Base-by-base conservation (phyloP, 2,888 invertebrate species). In the Agonopterix subpropinquella region DNA sequence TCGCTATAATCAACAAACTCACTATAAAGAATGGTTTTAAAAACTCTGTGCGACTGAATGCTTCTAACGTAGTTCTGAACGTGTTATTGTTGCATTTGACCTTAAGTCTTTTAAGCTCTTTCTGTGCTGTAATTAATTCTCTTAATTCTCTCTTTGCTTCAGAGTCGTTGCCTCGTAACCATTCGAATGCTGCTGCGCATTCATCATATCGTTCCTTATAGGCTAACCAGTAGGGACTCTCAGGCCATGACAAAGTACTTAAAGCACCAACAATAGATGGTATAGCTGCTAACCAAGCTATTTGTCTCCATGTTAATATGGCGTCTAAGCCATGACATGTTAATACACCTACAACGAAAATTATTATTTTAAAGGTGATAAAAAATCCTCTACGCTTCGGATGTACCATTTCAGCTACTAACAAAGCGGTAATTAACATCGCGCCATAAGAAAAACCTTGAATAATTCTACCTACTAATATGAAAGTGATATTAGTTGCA, bases 201-300 rank as follows among this genome's bases (percentile, higher is more conserved):
- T 59, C 60, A 45, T 60, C 57, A 44, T 43, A 59, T 4, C 58
- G 45, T 7, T 57, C 59, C 44, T 58, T 56, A 18, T 56, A 59
- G 8, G 59, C 59, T 8, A 60, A 36, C 60, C 57, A 60, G 8
- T 52, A 48, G 8, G 59, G 60, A 35, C 59, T 60, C 44, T 60
- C 60, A 2, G 60, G 60, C 60, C 56, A 59, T 0, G 44, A n/a
- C 8, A 50, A 7, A 5, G 60, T 60, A 8, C 47, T 52, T 8
- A 54, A 4, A 7, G 44, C 28, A 41, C 54, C 53, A 9, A 59
- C 37, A 4, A 51, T 52, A 10, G 60, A 46, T 42, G 59, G 60
- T 9, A 56, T 41, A 0, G 53, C 41, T 15, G 50, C 49, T 7
- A 57, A 1, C 53, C 54, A 55, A 37, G 54, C 56, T 45, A 60